A percentile compares a stretch with the other conserved stretches of the same genome.
These are phyloP conservation scores for Galerucella calmariensis DNA, from an alignment of 2,888 invertebrate species.

Conservation along the genomic window DNA sequence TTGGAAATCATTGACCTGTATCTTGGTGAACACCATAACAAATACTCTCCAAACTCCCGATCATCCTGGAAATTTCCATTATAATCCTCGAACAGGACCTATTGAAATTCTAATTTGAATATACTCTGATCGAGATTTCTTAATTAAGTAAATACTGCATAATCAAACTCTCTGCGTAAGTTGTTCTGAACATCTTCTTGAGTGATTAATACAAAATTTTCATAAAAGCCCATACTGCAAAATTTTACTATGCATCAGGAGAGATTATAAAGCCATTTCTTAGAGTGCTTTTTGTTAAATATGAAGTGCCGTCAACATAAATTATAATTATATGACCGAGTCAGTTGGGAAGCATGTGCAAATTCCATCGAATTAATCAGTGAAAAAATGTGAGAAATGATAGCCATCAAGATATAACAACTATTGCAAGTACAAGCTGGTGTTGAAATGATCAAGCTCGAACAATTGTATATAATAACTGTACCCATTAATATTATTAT, in stretches of 20 bases:
- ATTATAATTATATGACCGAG: neutral
- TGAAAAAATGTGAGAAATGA: no score
- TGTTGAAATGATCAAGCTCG: no score
- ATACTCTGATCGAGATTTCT: slow-evolving; percentile 31
- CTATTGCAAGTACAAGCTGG: no score
- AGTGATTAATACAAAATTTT: slow-evolving; percentile 24
- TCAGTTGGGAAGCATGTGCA: no score
- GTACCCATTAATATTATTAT: no score
- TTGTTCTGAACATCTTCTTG: slow-evolving; percentile 11
- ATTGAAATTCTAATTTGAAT: slow-evolving; percentile 35
- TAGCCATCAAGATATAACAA: no score
- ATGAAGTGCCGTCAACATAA: neutral
- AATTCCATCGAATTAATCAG: no score
- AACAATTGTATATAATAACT: no score
- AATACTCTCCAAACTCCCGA: slow-evolving; percentile 27
- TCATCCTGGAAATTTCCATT: slow-evolving; percentile 31
- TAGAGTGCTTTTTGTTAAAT: slow-evolving; percentile 20
- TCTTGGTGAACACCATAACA: slow-evolving; percentile 22
- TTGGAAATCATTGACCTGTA: slow-evolving; percentile 17
- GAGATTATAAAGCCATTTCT: slow-evolving; percentile 18
- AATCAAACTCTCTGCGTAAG: slow-evolving; percentile 30
- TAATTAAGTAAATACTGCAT: slow-evolving; percentile 39
- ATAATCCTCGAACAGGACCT: slow-evolving; percentile 15
- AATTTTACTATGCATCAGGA: slow-evolving; percentile 22
- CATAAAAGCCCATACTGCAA: slow-evolving; percentile 17